A percentile compares a stretch with the other conserved stretches of the same genome.
phyloP scores from a whole-genome alignment of 2,888 invertebrate species.

The Peribatodes rhomboidaria region DNA sequence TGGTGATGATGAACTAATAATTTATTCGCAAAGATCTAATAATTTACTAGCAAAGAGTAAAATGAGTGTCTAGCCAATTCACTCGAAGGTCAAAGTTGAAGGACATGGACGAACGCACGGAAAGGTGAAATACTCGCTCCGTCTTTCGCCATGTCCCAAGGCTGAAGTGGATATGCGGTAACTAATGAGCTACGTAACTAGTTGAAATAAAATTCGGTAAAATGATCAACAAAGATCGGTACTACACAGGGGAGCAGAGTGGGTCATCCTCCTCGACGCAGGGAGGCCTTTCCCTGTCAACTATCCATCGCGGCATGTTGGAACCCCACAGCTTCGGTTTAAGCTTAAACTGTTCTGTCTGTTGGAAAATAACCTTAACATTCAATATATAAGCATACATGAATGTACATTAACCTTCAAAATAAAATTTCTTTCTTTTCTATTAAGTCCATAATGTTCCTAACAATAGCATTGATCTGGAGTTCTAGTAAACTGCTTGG shows the following conservation, averaged over 20 bases:
- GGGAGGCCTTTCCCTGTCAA: slow-evolving; percentile 2
- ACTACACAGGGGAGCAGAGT: slow-evolving; percentile 60
- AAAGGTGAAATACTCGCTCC: too few species aligned
- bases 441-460: too few species aligned
- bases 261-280: slow-evolving; percentile 52
- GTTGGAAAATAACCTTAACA: slow-evolving; percentile 31
- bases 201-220: too few species aligned
- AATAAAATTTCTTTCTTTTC: neutral
- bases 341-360: slow-evolving; percentile 60
- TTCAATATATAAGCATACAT: slow-evolving; percentile 1
- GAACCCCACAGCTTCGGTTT: slow-evolving; percentile 55
- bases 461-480: too few species aligned
- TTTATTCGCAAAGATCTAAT: neutral
- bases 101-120: too few species aligned
- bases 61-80: neutral
- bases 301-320: slow-evolving; percentile 47
- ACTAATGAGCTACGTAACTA: neutral
- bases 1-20: too few species aligned
- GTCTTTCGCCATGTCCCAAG: too few species aligned
- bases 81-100: neutral
- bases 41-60: neutral
- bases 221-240: slow-evolving; percentile 37
- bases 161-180: too few species aligned
- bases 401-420: neutral
- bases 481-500: too few species aligned